These are phyloP conservation scores for Clarias gariepinus DNA, from an alignment of 2,113 vertebrate species.

Conservation along the genomic window DNA sequence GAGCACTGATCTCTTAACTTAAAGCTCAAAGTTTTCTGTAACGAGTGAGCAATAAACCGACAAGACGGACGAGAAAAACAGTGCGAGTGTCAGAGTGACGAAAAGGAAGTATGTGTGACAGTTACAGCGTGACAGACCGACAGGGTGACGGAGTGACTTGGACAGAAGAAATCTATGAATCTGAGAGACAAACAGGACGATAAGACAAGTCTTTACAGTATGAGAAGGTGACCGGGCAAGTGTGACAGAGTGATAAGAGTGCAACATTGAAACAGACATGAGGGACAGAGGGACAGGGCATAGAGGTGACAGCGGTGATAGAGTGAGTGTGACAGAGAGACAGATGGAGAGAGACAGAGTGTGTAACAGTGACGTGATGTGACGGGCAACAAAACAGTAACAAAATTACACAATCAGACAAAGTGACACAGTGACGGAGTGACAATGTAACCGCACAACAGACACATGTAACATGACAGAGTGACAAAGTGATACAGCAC, in stretches of 20 bases:
- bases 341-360: background rate
- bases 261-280: too few species aligned
- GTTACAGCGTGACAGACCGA: background rate
- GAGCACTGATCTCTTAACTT: background rate
- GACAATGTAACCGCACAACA: background rate
- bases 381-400: too few species aligned
- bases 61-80: too few species aligned
- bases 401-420: too few species aligned
- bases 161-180: background rate
- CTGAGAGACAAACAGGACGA: too few species aligned
- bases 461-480: background rate
- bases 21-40: background rate
- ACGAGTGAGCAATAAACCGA: background rate
- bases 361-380: background rate
- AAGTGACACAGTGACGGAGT: background rate
- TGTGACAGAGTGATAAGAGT: background rate
- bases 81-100: background rate
- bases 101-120: background rate
- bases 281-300: background rate
- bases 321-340: background rate
- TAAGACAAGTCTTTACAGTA: background rate
- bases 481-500: background rate
- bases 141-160: background rate
- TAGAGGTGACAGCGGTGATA: background rate
- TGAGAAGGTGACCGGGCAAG: too few species aligned